These are phyloP conservation scores for Neogobius melanostomus DNA, from an alignment of 2,113 vertebrate species.

Conservation along the genomic window DNA sequence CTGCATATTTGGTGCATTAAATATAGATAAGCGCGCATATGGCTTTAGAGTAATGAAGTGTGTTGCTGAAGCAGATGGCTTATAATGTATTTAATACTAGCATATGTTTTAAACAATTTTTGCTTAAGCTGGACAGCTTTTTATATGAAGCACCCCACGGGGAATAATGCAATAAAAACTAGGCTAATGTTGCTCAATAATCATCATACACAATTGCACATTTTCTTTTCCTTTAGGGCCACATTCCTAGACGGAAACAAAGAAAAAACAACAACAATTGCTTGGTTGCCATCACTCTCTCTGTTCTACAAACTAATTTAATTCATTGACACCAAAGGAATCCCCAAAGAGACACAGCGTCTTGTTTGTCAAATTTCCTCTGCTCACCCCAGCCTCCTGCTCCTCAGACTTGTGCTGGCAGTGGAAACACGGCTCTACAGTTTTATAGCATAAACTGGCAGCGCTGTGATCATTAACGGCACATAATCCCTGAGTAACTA, in stretches of 20 bases:
- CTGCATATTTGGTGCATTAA: conserved; percentile 36
- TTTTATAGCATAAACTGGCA: conserved; percentile 54
- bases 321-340: neutral
- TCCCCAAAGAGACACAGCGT: neutral
- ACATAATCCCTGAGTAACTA: conserved; percentile 62
- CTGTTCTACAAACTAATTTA: neutral
- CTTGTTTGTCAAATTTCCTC: neutral
- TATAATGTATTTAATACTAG: conserved; percentile 36
- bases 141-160: conserved; percentile 21
- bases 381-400: conserved; percentile 7
- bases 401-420: conserved; percentile 19
- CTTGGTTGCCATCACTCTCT: neutral
- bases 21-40: conserved; percentile 49
- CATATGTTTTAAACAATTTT: conserved; percentile 38
- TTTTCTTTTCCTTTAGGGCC: neutral
- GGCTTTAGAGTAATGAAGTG: conserved; percentile 38
- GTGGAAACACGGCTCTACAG: conserved; percentile 44
- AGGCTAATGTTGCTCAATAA: neutral
- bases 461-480: conserved; percentile 59
- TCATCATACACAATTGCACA: conserved; percentile 1
- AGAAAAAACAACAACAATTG: neutral
- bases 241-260: too few relatives aligned
- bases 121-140: conserved; percentile 31
- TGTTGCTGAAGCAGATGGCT: conserved; percentile 52
- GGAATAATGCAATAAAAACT: conserved; percentile 21